Base-by-base conservation (phyloP, 2,113 vertebrate species). In the Machaerirhynchus nigripectus region DNA sequence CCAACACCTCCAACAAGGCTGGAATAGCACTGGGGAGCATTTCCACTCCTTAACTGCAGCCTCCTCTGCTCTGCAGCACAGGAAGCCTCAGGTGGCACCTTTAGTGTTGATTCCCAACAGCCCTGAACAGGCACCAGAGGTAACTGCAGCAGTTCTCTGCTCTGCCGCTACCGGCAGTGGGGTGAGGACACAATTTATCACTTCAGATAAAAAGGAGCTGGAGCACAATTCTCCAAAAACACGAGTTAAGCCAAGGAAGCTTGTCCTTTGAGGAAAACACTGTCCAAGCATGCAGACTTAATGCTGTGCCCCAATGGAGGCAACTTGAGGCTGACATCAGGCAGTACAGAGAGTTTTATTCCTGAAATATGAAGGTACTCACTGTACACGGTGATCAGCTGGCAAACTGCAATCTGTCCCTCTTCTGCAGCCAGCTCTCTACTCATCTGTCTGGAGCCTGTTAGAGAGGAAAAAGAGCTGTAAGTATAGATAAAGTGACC, bases 361-460 rank as follows among this genome's bases (percentile, higher is more conserved):
- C 23, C 33, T 37, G 44, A 94, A 89, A 69, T 19, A 30, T 55
- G 49, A 65, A 74, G 30, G 78, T 84, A 96, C 95, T 97, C 65
- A 95, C 96, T 40, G 85, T 27, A 61, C 20, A 61, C 16, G 2
- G 63, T 55, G 82, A 93, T 61, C 67, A 42, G 46, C 42, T 52
- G 74, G 61, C 76, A 85, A 64, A 55, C 23, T 37, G 55, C 46
- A 79, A 69, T 39, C 57, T 57, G 46, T 35, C 33, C 23, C 49
- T 78, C 59, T 89, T 61, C 79, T 69, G 82, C 39, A 79, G 10
- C 8, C 71, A 73, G 49, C 33, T 73, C 74, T 68, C 91, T 79
- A 30, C 13, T 95, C 92, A 81, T 94, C 52, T 83, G 87, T 55
- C 75, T 65, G 75, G 55, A 95, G 42, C 78, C 93, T 97, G 20